A percentile compares a stretch with the other conserved stretches of the same genome.
These are phyloP conservation scores for Thripadectes ignobilis DNA, from an alignment of 2,797 vertebrate species.

Conservation along the genomic window DNA sequence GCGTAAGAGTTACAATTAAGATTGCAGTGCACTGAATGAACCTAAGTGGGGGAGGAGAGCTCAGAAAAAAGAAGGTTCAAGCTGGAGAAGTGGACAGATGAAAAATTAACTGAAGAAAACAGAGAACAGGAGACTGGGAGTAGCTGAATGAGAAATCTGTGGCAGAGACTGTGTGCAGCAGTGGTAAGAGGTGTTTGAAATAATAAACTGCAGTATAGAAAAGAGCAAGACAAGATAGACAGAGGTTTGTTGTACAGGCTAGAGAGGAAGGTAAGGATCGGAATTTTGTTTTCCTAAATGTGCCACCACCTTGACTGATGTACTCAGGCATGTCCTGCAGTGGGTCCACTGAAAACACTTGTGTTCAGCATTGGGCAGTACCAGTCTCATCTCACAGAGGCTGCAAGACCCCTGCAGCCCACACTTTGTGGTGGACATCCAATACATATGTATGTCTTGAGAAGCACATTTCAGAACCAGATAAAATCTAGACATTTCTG, in stretches of 20 bases:
- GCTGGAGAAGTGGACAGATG: not conserved
- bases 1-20: not conserved
- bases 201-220: not conserved
- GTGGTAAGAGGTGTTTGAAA: not conserved
- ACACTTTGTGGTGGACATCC: not conserved
- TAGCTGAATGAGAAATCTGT: not conserved
- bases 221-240: not conserved
- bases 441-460: not conserved
- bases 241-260: not conserved
- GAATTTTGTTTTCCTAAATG: not conserved
- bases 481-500: not conserved
- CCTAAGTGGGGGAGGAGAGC: not conserved
- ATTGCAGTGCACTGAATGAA: not conserved
- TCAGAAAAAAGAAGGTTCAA: not conserved
- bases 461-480: not conserved
- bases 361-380: not conserved
- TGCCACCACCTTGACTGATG: not conserved
- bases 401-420: too few species aligned
- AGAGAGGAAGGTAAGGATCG: not conserved
- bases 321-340: not conserved
- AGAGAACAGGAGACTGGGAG: not conserved
- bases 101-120: not conserved
- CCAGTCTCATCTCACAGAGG: not conserved
- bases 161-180: not conserved
- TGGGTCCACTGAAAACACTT: not conserved